These are phyloP conservation scores for Pyrgus malvae DNA, from an alignment of 2,888 invertebrate species.

Conservation along the genomic window DNA sequence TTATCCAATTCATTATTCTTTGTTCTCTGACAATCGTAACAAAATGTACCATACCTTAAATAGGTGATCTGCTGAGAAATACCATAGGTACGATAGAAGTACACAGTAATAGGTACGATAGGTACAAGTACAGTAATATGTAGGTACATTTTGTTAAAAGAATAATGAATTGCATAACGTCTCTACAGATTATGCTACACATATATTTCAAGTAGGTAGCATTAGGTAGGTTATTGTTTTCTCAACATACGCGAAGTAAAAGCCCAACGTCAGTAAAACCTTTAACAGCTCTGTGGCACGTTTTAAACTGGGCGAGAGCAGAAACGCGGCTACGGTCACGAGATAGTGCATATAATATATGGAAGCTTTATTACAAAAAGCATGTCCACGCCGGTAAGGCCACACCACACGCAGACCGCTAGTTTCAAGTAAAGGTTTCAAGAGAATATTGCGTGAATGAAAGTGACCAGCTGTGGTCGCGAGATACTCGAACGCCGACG, in stretches of 20 bases:
- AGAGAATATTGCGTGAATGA: slow-evolving; percentile 26
- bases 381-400: slow-evolving; percentile 17
- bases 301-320: slow-evolving; percentile 20
- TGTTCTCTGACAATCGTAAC: too few relatives aligned
- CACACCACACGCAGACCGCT: slow-evolving; percentile 17
- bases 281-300: slow-evolving; percentile 15
- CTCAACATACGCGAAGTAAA: slow-evolving; percentile 7
- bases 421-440: slow-evolving; percentile 24
- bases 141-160: too few relatives aligned
- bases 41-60: too few relatives aligned
- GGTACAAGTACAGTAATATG: background rate
- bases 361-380: slow-evolving; percentile 16
- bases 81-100: too few relatives aligned
- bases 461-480: slow-evolving; percentile 30
- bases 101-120: background rate
- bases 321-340: slow-evolving; percentile 8
- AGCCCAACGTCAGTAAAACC: background rate
- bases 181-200: too few relatives aligned
- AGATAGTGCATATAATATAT: slow-evolving; percentile 11
- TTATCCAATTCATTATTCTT: too few relatives aligned
- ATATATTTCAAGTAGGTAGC: too few relatives aligned
- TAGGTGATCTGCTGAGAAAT: too few relatives aligned
- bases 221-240: background rate
- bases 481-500: background rate
- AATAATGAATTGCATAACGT: too few relatives aligned